Conservation (phyloP, 2,797 vertebrate species). For the Leptoclinus maculatus region DNA sequence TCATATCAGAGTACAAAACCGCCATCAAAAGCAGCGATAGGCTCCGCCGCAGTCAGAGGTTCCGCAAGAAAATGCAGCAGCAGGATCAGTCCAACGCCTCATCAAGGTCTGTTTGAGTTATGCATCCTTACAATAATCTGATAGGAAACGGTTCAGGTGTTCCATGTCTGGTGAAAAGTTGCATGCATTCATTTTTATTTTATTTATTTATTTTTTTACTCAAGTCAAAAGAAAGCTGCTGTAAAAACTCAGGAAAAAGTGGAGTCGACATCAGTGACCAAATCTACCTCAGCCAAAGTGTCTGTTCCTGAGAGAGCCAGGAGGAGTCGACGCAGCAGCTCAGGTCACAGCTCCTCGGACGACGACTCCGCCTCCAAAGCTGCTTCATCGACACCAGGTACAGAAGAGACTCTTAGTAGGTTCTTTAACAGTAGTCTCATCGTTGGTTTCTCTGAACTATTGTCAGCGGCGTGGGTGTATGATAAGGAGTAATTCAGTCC, state of each 20-base stretch:
- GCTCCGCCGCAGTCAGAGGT: slow-evolving; percentile 90
- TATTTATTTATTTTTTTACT: slow-evolving; percentile 17
- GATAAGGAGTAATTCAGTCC: too few species aligned
- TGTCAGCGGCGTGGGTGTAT: too few species aligned
- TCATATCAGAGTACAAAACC: slow-evolving; percentile 93
- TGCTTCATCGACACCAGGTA: slow-evolving; percentile 88
- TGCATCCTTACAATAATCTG: neutral
- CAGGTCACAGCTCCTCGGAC: slow-evolving; percentile 86
- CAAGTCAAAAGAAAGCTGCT: slow-evolving; percentile 86
- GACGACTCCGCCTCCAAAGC: slow-evolving; percentile 81
- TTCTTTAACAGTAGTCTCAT: neutral
- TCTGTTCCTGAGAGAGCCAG: slow-evolving; percentile 81
- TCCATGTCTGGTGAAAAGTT: slow-evolving; percentile 2
- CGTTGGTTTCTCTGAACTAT: neutral
- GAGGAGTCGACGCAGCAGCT: slow-evolving; percentile 72
- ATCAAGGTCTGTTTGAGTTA: slow-evolving; percentile 80
- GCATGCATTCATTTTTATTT: neutral
- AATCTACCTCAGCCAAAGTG: slow-evolving; percentile 90
- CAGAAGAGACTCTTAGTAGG: neutral
- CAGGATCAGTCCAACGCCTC: slow-evolving; percentile 71
- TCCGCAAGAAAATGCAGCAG: slow-evolving; percentile 85
- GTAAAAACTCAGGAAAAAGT: slow-evolving; percentile 88
- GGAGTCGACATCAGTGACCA: slow-evolving; percentile 82
- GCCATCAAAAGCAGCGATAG: slow-evolving; percentile 91
- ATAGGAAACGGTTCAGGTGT: neutral